Evolutionary conservation across 2,113 vertebrate species (phyloP), one percentile per base, ranked within the genome.

Genomic region (Pomatorhinus ruficollis): DNA sequence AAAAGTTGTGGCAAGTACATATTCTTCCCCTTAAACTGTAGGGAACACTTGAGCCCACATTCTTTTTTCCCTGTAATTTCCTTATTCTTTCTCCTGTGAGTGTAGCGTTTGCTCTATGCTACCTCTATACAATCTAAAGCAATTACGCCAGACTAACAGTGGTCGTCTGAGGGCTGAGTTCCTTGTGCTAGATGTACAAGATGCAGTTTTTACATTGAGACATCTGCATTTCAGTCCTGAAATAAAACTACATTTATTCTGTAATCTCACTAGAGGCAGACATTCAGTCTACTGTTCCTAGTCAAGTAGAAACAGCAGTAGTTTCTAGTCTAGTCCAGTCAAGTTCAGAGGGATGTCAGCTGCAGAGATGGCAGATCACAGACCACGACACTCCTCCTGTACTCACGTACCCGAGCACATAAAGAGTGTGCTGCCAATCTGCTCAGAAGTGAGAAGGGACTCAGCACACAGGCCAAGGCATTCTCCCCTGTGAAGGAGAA

Each of bases 101-200:
- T 15, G 13, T 25, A 52, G 37, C 33, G 18, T 75, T 83, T 76
- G 10, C 18, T 47, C 19, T 71, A 0, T 57, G 35, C 44, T 49
- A 42, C 11, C 10, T 59, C 23, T 69, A 1, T 44, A 33, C 27
- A 35, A 15, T 17, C 15, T 70, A 27, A 20, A 81, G 24, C 53
- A 79, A 25, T 70, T 65, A 74, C 18, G 13, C 18, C 45, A 61
- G 11, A 78, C 7, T 59, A 81, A 76, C 21, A n/a, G 13, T 0
- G 0, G 23, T 69, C 0, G 0, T 42, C 28, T 49, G 57, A 76
- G 25, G 15, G 25, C 39, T 0, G 0, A 71, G 24, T 72, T 88
- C 70, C 37, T 69, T 65, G 18, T 65, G 25, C 60, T 65, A 66
- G 30, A 37, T 42, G 18, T 61, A 53, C 6, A 77, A 66, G 22